Evolutionary conservation across 2,113 vertebrate species (phyloP), one percentile per base, ranked within the genome.

Genomic region (Vanacampus margaritifer): DNA sequence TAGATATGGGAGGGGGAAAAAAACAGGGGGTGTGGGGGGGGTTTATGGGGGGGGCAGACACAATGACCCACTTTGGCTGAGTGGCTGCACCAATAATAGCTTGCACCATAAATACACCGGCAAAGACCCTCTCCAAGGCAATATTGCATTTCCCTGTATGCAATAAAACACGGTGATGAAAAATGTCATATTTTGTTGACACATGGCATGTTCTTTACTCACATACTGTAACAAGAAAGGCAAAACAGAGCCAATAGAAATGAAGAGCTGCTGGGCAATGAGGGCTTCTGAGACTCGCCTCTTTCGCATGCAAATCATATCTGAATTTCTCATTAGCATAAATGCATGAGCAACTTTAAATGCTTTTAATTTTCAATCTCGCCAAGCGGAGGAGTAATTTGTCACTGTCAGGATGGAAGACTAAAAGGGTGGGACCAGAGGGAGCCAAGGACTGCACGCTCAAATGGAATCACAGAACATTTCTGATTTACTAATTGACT

Each of bases 321-420:
- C 96, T 95, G 95, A 93, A 93, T 91, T 95, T 95, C 95, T 96
- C 95, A 98, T 98, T 98, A 98, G 94, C 96, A 98, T 98, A 98
- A 98, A 98, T 98, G 96, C 96, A 98, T 98, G 96, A 98, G 95
- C 94, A 98, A 97, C 94, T 97, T 95, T 98, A 98, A 98, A 98
- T 98, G 96, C 95, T 98, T 98, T 98, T 98, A 98, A 98, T 98
- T 98, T 98, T 95, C 96, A 97, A 96, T 98, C 95, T 96, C 93
- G 94, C 95, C 93, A 93, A 94, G 95, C 95, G 94, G 93, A 96
- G 94, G 94, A 97, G 96, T 98, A 96, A 98, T 98, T 98, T 98
- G 96, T 98, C 96, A 98, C 95, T 98, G 96, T 98, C 96, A 98
- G 95, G 93, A 93, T 94, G 93, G 94, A 94, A 96, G 95, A 95